These are phyloP conservation scores for Rutpela maculata DNA, from an alignment of 2,888 invertebrate species.

Conservation along the genomic window DNA sequence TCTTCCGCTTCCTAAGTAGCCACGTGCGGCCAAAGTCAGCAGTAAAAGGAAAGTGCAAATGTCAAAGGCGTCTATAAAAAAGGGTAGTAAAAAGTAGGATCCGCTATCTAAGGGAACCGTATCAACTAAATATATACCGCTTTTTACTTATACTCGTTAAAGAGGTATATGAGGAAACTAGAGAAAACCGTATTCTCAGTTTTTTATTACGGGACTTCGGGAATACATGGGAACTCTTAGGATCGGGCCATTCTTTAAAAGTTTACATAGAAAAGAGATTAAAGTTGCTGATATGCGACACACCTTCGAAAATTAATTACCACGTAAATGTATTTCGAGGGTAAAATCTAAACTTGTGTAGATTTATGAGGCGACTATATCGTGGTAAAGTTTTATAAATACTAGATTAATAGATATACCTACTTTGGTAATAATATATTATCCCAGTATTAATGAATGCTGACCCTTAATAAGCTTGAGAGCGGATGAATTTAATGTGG, in stretches of 20 bases:
- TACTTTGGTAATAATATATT: no score
- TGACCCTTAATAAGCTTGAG: no score
- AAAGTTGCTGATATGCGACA: conserved; percentile 28
- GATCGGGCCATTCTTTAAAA: conserved; percentile 30
- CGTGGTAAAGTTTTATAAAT: no score
- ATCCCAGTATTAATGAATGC: no score
- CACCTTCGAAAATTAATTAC: conserved; percentile 13
- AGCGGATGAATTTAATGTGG: no score
- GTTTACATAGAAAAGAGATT: conserved; percentile 41
- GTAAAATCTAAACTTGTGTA: neutral
- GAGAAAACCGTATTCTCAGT: conserved; percentile 31
- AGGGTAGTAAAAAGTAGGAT: conserved; percentile 57
- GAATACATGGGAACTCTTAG: conserved; percentile 23
- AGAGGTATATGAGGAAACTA: conserved; percentile 36
- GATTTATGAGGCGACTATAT: neutral
- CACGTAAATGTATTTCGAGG: conserved; percentile 11
- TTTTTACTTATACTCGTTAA: conserved; percentile 36
- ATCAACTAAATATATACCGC: conserved; percentile 42
- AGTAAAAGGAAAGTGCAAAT: conserved; percentile 59
- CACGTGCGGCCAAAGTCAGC: conserved; percentile 39
- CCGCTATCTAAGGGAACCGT: conserved; percentile 35
- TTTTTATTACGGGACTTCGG: conserved; percentile 28
- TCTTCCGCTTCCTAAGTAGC: conserved; percentile 23
- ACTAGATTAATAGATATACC: no score
- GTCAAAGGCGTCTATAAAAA: conserved; percentile 59